Conservation (phyloP, 2,113 vertebrate genomes). For the Aythya baeri region DNA sequence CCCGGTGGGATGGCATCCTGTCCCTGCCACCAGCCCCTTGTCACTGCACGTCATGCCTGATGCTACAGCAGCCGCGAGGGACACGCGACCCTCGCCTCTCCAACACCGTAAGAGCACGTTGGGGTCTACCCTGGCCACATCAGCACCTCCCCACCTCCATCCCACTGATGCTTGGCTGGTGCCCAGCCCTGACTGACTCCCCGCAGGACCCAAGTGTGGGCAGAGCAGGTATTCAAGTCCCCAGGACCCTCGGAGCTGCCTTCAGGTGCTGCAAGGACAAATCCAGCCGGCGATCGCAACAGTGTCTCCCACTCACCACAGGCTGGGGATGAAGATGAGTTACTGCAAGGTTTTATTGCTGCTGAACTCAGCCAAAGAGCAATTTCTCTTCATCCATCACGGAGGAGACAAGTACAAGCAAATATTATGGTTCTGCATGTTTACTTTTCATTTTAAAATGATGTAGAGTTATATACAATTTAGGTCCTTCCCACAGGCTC, state of each 20-base stretch:
- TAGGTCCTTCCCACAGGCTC: conserved; percentile 39
- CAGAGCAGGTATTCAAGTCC: background rate
- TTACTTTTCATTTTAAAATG: conserved; percentile 60
- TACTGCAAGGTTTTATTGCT: conserved; percentile 22
- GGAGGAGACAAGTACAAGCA: conserved; percentile 54
- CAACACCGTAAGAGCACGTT: background rate
- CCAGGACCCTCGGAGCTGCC: background rate
- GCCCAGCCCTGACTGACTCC: background rate
- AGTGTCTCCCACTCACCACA: background rate
- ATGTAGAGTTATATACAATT: conserved; percentile 38
- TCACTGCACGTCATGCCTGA: fast-evolving
- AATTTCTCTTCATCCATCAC: conserved; percentile 53
- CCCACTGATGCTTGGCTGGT: background rate
- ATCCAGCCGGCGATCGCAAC: background rate
- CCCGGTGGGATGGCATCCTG: background rate
- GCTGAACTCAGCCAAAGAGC: background rate
- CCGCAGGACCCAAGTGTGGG: background rate
- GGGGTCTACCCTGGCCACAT: background rate
- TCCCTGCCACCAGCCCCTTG: background rate
- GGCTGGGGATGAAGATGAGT: background rate
- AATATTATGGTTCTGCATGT: conserved; percentile 48
- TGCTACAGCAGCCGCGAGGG: background rate
- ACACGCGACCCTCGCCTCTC: fast-evolving
- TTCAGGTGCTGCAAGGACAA: background rate
- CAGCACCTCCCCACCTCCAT: background rate